Evolutionary conservation across 2,113 vertebrate species (phyloP).

Genomic region (Cynopterus brachyotis): DNA sequence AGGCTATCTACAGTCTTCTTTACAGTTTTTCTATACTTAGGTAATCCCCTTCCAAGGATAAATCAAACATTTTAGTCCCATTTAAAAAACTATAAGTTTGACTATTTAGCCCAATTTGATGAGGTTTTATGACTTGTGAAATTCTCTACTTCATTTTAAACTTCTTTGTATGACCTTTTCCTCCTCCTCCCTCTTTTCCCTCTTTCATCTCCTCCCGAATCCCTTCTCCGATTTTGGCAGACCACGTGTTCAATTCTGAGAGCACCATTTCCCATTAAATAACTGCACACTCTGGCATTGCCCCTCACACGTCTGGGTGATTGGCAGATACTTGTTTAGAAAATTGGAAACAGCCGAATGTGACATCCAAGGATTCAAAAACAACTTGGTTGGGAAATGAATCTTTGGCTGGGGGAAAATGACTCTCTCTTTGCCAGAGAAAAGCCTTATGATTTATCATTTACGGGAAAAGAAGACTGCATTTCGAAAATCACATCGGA

Average conservation of each 20-base stretch:
- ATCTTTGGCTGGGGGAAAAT: conserved; percentile 59
- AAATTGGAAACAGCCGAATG: conserved; percentile 61
- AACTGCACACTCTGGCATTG: not conserved
- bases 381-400: conserved; percentile 63
- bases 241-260: not conserved
- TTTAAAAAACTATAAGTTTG: not conserved
- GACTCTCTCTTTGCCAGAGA: conserved; percentile 40
- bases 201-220: not conserved
- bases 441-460: conserved; percentile 56
- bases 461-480: conserved; percentile 60
- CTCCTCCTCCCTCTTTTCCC: not conserved
- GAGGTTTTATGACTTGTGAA: not conserved
- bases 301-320: not conserved
- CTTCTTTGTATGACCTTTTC: not conserved
- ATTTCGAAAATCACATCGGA: conserved; percentile 65
- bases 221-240: conserved; percentile 1
- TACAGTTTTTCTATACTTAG: not conserved
- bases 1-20: not conserved
- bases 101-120: not conserved
- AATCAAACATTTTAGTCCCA: not conserved
- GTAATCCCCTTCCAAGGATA: not conserved
- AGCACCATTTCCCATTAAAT: conserved; percentile 48
- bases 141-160: not conserved
- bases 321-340: conserved; percentile 62
- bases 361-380: conserved; percentile 64